These are phyloP conservation scores for Poecilus cupreus DNA, from an alignment of 2,888 invertebrate genomes.

Conservation along the genomic window DNA sequence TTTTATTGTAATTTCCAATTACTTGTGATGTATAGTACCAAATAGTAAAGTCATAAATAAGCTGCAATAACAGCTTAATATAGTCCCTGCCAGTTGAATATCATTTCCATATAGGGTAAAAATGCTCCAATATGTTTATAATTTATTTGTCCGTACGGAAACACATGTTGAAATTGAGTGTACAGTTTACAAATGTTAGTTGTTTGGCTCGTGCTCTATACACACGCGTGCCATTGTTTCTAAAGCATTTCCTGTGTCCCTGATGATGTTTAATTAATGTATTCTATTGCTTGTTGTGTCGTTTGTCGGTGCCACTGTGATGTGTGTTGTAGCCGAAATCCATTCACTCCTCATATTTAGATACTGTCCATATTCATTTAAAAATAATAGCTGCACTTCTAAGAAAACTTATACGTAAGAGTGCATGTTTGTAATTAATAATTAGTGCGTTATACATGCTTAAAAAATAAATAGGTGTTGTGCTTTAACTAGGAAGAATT, in stretches of 20 bases:
- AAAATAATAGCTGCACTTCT: not conserved
- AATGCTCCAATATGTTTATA: not conserved
- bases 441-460: not conserved
- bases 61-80: too few species aligned
- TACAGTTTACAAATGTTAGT: conserved; percentile 17
- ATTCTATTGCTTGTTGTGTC: conserved; percentile 14
- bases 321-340: conserved; percentile 15
- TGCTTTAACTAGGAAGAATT: too few species aligned
- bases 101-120: too few species aligned
- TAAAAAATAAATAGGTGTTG: too few species aligned
- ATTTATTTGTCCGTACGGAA: not conserved
- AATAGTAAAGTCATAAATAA: too few species aligned
- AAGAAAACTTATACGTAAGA: not conserved
- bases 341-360: conserved; percentile 29
- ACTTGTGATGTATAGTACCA: too few species aligned
- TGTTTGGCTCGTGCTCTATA: not conserved
- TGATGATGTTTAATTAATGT: conserved; percentile 33
- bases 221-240: conserved; percentile 38
- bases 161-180: conserved; percentile 18
- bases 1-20: too few species aligned
- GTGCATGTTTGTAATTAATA: not conserved
- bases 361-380: not conserved
- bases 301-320: not conserved
- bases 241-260: conserved; percentile 37
- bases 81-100: too few species aligned